Conservation (phyloP, 2,888 invertebrate genomes). For the Pristionchus exspectatus region DNA sequence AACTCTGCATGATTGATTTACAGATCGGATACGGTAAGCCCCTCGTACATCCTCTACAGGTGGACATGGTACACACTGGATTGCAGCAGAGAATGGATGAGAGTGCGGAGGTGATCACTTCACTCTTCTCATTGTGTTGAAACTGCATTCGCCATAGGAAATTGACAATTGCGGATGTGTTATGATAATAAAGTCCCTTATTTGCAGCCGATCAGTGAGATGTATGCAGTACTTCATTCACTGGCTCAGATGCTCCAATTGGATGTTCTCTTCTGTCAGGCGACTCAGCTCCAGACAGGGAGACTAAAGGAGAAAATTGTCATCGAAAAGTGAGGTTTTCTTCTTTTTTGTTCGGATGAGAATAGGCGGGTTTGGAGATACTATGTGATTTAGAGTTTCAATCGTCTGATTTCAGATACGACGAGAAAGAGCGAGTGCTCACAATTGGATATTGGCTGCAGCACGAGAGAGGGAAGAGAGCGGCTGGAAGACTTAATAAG, state of each 20-base stretch:
- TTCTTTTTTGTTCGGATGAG: background rate
- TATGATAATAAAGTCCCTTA: background rate
- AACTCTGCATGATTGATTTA: background rate
- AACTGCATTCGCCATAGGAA: background rate
- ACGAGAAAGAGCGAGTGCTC: conserved; percentile 68
- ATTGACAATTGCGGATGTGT: background rate
- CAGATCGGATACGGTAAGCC: conserved; percentile 90
- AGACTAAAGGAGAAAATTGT: conserved; percentile 84
- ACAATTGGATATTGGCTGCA: conserved; percentile 75
- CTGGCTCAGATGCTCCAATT: conserved; percentile 96
- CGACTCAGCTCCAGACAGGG: conserved; percentile 87
- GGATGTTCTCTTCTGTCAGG: conserved; percentile 85
- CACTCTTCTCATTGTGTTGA: background rate
- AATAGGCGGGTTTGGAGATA: background rate
- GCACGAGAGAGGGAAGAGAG: conserved; percentile 59
- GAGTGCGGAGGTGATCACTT: conserved; percentile 61
- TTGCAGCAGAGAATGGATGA: conserved; percentile 85
- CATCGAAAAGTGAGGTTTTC: conserved; percentile 59
- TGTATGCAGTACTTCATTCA: conserved; percentile 79
- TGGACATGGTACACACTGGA: conserved; percentile 90
- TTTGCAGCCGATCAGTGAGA: conserved; percentile 72
- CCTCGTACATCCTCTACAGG: conserved; percentile 92
- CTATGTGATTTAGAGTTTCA: background rate
- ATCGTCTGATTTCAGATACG: conserved; percentile 62
- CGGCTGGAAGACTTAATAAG: conserved; percentile 59